Evolutionary conservation across 2,888 invertebrate genomes (phyloP).

Genomic region (Lacanobia oleracea): DNA sequence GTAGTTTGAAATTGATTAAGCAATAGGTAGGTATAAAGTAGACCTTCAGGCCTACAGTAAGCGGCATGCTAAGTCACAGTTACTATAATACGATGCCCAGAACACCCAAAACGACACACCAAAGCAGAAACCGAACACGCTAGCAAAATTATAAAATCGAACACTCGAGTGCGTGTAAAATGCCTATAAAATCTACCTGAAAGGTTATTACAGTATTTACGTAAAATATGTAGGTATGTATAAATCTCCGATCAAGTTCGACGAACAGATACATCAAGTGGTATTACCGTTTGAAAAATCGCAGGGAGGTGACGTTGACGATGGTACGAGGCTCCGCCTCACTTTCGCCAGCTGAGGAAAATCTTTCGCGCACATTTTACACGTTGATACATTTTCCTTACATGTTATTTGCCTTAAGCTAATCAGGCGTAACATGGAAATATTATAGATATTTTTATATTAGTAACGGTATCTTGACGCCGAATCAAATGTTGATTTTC

Average conservation of each 20-base stretch:
- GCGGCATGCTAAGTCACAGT: no score
- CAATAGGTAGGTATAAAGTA: no score
- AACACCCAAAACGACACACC: background rate
- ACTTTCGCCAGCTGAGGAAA: slow-evolving; percentile 48
- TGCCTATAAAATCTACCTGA: slow-evolving; percentile 46
- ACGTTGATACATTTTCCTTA: slow-evolving; percentile 58
- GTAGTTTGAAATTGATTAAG: no score
- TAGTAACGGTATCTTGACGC: slow-evolving; percentile 27
- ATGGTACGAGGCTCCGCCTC: slow-evolving; percentile 51
- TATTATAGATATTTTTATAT: slow-evolving; percentile 39
- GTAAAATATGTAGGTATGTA: slow-evolving; percentile 56
- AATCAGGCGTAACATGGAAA: slow-evolving; percentile 52
- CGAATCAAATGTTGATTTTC: slow-evolving; percentile 22
- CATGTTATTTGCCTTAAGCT: slow-evolving; percentile 61
- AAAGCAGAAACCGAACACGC: slow-evolving; percentile 21
- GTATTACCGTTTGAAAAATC: slow-evolving; percentile 75
- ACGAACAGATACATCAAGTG: slow-evolving; percentile 73
- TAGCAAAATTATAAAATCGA: slow-evolving; percentile 44
- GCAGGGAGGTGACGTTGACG: slow-evolving; percentile 64
- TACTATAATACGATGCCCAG: no score
- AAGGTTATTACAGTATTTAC: slow-evolving; percentile 57
- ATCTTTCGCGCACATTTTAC: slow-evolving; percentile 49
- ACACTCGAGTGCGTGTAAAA: slow-evolving; percentile 48
- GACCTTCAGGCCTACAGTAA: no score
- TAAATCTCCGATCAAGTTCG: slow-evolving; percentile 68